Evolutionary conservation across 2,113 vertebrate genomes (phyloP), one percentile per base, ranked within the genome.

Genomic region (Benitochromis conjunctus): DNA sequence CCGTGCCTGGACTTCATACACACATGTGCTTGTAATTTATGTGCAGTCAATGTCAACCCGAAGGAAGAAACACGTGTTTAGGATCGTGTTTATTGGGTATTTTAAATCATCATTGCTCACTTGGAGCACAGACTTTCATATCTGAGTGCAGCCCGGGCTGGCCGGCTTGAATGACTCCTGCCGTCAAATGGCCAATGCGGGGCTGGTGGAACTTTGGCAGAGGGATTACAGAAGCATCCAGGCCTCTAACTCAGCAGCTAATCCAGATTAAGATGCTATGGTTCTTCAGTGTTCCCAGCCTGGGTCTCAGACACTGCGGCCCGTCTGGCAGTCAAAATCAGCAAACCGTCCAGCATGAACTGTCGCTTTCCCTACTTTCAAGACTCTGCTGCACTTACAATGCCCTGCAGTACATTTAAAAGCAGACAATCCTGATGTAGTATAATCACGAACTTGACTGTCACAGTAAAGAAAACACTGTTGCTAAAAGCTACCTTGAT

Each of bases 211-310:
- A 92, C 60, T 88, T 92, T 85, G 78, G 92, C 86, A 86, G 10
- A 79, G 31, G 89, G 94, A 95, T 95, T 95, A 95, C 82, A 90
- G 88, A 66, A 89, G 62, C 89, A 83, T 77, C 36, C 80, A 29
- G 86, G 83, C 89, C 89, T 95, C 92, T 94, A 94, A 95, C 91
- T 95, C 94, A 89, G 82, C 86, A 86, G 91, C 81, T 96, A 95
- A 96, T 96, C 94, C 95, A 96, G 94, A 96, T 96, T 95, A 96
- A 88, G 91, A 91, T 93, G 88, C 76, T 31, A 34, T 86, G 60
- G 82, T 91, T 80, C 31, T 77, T 91, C 71, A 82, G 77, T 80
- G 81, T 84, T 81, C 84, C 87, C 71, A 19, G 84, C 58, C 76
- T 14, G 81, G 77, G 80, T 81, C 88, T 93, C 88, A 90, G 88